A percentile compares a stretch with the other conserved stretches of the same genome.
These are phyloP conservation scores for Zingel zingel DNA, from an alignment of 2,113 vertebrate species.

Conservation along the genomic window DNA sequence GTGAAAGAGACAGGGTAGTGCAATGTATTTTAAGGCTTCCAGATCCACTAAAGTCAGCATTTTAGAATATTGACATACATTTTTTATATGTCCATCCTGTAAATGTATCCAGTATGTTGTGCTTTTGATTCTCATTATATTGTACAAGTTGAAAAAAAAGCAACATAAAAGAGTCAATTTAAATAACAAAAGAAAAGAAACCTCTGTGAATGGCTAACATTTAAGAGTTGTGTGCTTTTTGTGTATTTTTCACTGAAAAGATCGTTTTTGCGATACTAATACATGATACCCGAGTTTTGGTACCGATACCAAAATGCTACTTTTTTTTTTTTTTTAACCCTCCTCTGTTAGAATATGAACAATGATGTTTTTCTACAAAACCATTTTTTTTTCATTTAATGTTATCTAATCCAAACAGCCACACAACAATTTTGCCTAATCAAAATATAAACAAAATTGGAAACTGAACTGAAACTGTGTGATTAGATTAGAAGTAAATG, in stretches of 20 bases:
- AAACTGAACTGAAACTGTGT: neutral
- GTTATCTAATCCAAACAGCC: neutral
- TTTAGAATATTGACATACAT: neutral
- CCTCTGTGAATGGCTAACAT: neutral
- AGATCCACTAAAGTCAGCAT: neutral
- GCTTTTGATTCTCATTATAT: neutral
- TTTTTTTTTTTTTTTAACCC: neutral
- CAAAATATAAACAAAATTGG: neutral
- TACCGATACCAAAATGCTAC: neutral
- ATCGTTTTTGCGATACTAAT: neutral
- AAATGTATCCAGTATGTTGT: neutral
- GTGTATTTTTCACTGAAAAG: neutral
- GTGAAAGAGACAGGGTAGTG: neutral
- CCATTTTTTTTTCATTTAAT: no score
- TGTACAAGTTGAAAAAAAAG: neutral
- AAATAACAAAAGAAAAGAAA: neutral
- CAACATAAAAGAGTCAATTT: neutral
- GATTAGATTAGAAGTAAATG: neutral
- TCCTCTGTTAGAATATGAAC: neutral
- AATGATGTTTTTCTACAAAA: neutral
- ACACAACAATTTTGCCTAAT: no score
- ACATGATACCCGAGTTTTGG: neutral
- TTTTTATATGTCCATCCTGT: neutral
- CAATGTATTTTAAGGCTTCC: neutral
- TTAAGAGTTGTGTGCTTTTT: neutral